Evolutionary conservation across 92 coral and sea anemone species (phyloP).

Genomic region (Paramuricea clavata): DNA sequence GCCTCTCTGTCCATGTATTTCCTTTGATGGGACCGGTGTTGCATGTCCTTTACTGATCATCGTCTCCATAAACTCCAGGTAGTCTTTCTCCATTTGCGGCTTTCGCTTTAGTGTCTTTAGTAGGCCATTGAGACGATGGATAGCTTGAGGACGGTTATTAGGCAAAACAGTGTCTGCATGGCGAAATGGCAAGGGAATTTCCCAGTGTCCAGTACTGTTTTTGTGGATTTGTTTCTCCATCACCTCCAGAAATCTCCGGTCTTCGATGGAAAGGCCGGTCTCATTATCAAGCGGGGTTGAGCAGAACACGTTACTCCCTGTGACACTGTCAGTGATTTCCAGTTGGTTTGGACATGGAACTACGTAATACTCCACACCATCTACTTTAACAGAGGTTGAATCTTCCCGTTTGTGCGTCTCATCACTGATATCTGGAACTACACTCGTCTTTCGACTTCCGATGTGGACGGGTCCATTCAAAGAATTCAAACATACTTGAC

Average conservation of each 20-base stretch:
- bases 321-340: conserved; percentile 50
- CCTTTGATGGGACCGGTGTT: conserved; percentile 49
- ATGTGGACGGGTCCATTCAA: conserved; percentile 59
- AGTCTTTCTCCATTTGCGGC: conserved; percentile 66
- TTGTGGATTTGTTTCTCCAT: conserved; percentile 68
- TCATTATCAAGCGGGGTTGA: conserved; percentile 48
- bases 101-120: conserved; percentile 55
- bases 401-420: not conserved
- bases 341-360: conserved; percentile 65
- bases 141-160: conserved; percentile 60
- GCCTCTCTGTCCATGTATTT: conserved; percentile 20
- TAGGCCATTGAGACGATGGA: conserved; percentile 52
- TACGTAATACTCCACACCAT: conserved; percentile 40
- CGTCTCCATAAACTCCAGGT: conserved; percentile 60
- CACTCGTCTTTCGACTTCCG: conserved; percentile 29
- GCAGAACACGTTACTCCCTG: conserved; percentile 2
- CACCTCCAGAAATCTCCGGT: conserved; percentile 48
- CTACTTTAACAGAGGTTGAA: not conserved
- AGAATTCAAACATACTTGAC: conserved; percentile 55
- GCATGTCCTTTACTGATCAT: conserved; percentile 45
- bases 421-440: not conserved
- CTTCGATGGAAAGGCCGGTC: conserved; percentile 59
- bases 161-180: conserved; percentile 40
- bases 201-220: conserved; percentile 63
- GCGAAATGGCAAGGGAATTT: conserved; percentile 66